Base-by-base conservation (phyloP, 2,888 invertebrate species). In the Myopa testacea region DNA sequence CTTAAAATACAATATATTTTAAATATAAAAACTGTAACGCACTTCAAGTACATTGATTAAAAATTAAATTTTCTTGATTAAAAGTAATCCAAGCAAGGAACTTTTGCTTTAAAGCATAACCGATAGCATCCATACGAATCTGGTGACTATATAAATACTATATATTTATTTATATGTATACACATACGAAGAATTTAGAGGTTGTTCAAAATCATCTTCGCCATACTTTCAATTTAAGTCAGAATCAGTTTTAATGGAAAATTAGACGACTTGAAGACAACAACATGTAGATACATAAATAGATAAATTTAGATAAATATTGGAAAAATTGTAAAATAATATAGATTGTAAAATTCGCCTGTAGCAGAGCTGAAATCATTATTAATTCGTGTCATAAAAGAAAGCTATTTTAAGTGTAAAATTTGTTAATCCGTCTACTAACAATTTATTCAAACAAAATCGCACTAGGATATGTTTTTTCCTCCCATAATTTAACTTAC, bases 401-500 rank as follows among this genome's bases (percentile, higher is more conserved):
- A 45, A 45, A 45, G 3, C 10, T 26, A 26, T 26, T 26, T 26
- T 26, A 26, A 26, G 2, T 45, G 45, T 45, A 6, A 45, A 45
- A 45, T 10, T 45, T 45, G 45, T 8, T 45, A 45, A 45, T 6
- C 45, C 45, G 10, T 45, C 45, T 71, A 79, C 14, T 78, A 69
- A 58, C 76, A 75, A 45, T 38, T 75, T 63, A 78, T 75, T 67
- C 75, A 76, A 40, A 75, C 60, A 37, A 72, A 73, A 55, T 72
- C 63, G 40, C 14, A 55, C 55, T 55, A 78, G 45, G 45, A 76
- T 77, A 80, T 81, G 84, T 82, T 83, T 84, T 83, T 81, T 84
- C 85, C 83, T 50, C 50, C 50, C 8, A 50, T 14, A 50, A 50
- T 50, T 50, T 8, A 8, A 50, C 14, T 50, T 8, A 50, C 8